Base-by-base conservation (phyloP, 1,140 invertebrate genomes). In the Zaprionus kolodkinae region DNA sequence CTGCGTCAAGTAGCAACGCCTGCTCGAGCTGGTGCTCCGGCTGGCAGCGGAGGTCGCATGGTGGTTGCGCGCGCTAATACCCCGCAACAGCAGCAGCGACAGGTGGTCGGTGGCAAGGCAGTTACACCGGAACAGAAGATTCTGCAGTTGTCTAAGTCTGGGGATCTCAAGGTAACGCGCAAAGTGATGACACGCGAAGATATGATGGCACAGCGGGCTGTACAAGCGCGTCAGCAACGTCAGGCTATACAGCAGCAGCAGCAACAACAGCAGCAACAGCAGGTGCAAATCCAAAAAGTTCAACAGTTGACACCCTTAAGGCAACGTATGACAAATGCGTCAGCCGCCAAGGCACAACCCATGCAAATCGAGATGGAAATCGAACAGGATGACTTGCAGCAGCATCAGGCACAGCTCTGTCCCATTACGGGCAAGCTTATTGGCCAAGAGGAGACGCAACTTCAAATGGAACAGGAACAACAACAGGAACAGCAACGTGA, bases 51-150 rank as follows among this genome's bases (percentile, higher is more conserved):
- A n/a, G 63, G 64, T 12, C 79, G 57, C 57, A 78, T 60, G 63
- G 35, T 56, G 17, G 67, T 52, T 13, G 63, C 57, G 15, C 65
- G 61, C 27, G 54, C 71, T 6, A 69, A 63, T 40, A 66, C 76
- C 12, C 66, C 62, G 21, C 72, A 70, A 11, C 72, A 74, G 38
- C 81, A 76, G 48, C 78, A 79, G 7, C 71, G 70, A 3, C 72
- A 63, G 9, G 21, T 59, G n/a, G 45, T 54, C 17, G 62, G 64
- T 12, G 50, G 36, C 27, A 89, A 92, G 59, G 72, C 74, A 21
- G 85, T 92, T 2, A 91, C 92, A 30, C 89, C 89, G 1, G 92
- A 92, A 52, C 86, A 92, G 52, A 92, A 92, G 77, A 92, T 92
- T 13, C 56, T 92, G 15, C 86, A 92, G 38, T 55, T 92, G 9